phyloP scores from a whole-genome alignment of 1,140 invertebrate genomes.

The Drosophila pruinosa region DNA sequence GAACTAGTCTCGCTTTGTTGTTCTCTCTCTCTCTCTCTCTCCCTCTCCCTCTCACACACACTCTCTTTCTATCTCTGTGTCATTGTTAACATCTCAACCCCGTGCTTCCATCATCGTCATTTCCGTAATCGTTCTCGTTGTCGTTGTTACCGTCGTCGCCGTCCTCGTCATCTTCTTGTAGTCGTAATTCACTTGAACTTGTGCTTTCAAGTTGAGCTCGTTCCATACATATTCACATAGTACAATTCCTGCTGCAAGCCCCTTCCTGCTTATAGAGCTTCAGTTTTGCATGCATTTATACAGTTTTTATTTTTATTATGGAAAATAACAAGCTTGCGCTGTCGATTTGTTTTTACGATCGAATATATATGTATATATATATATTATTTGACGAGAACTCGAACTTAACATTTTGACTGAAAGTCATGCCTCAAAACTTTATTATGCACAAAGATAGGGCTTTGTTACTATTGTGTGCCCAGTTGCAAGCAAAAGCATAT shows the following conservation, averaged over 20 bases:
- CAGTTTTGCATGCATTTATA: slow-evolving; percentile 65
- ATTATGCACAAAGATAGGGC: slow-evolving; percentile 39
- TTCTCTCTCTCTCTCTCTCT: background rate
- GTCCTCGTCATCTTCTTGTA: slow-evolving; percentile 43
- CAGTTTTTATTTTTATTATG: slow-evolving; percentile 74
- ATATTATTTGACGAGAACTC: slow-evolving; percentile 39
- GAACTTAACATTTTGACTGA: slow-evolving; percentile 54
- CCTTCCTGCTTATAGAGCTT: slow-evolving; percentile 11
- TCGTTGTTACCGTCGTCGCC: slow-evolving; percentile 6
- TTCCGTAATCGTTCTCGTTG: slow-evolving; percentile 38
- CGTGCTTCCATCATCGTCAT: slow-evolving; percentile 32
- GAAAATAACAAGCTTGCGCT: slow-evolving; percentile 73
- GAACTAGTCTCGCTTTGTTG: slow-evolving; percentile 34
- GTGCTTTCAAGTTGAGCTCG: slow-evolving; percentile 55
- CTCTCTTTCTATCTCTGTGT: slow-evolving; percentile 1
- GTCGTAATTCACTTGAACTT: slow-evolving; percentile 78
- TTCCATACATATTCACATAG: slow-evolving; percentile 21
- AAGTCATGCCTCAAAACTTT: slow-evolving; percentile 21
- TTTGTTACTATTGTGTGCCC: background rate
- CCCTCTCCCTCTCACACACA: background rate
- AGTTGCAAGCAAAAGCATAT: slow-evolving; percentile 3
- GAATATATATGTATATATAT: slow-evolving; percentile 14
- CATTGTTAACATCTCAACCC: slow-evolving; percentile 55
- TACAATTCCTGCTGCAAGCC: background rate
- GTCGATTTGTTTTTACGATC: slow-evolving; percentile 68